Evolutionary conservation across 2,113 vertebrate species (phyloP).

Genomic region (Fregetta grallaria): DNA sequence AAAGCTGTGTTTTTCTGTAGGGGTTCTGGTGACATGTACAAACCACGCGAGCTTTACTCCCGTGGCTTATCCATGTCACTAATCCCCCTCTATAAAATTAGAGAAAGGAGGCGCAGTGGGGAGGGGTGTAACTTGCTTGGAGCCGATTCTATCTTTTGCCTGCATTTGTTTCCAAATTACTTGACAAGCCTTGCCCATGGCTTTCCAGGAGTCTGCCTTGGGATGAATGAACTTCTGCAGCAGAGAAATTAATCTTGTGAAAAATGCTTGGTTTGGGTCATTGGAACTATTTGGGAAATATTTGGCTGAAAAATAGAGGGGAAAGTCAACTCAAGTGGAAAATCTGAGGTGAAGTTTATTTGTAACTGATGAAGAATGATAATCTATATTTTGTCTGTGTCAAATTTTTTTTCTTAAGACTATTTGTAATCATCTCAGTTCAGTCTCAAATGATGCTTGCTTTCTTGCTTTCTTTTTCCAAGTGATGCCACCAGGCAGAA

Average conservation of each 20-base stretch:
- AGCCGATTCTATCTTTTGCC: not conserved
- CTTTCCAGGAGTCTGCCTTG: not conserved
- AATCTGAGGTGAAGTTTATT: constrained; percentile 40
- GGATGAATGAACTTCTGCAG: constrained; percentile 33
- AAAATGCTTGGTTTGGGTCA: constrained; percentile 43
- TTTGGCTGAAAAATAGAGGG: constrained; percentile 28
- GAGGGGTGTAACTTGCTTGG: not conserved
- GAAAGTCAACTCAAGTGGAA: constrained; percentile 35
- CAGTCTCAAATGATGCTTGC: not conserved
- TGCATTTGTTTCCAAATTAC: constrained; percentile 31
- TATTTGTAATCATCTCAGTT: not conserved
- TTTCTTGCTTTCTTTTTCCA: not conserved
- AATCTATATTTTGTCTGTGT: not conserved
- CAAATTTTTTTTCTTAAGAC: not conserved
- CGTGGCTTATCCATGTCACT: constrained; percentile 38
- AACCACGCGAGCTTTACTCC: constrained; percentile 64
- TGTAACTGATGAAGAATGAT: constrained; percentile 36
- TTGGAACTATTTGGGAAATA: constrained; percentile 57
- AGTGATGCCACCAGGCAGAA: not conserved
- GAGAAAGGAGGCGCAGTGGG: not conserved
- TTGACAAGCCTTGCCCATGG: not conserved
- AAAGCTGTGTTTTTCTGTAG: constrained; percentile 58
- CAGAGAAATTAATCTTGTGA: constrained; percentile 27
- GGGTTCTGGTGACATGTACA: constrained; percentile 71
- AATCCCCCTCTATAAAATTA: not conserved